These are phyloP conservation scores for Hesperophylax magnus DNA, from an alignment of 1,140 invertebrate species.

Conservation along the genomic window DNA sequence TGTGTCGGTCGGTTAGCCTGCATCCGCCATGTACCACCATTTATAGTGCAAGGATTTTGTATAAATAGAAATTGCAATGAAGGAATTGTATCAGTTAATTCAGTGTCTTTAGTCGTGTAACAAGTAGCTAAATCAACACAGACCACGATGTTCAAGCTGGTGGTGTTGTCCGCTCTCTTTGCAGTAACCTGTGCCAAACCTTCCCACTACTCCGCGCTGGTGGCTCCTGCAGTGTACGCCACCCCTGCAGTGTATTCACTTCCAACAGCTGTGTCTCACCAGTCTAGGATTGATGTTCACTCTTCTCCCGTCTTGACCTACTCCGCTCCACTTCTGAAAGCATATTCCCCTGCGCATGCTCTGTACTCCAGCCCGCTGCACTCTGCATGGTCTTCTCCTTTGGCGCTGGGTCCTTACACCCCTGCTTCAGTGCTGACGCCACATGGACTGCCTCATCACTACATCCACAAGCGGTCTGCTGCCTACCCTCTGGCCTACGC, in stretches of 20 bases:
- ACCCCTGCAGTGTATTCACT: conserved; percentile 55
- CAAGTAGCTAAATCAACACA: conserved; percentile 63
- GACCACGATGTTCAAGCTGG: conserved; percentile 71
- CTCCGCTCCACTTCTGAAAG: conserved; percentile 58
- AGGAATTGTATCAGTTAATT: conserved; percentile 43
- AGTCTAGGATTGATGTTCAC: conserved; percentile 63
- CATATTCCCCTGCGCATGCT: conserved; percentile 49
- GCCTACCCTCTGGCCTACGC: conserved; percentile 64
- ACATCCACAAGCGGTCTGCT: conserved; percentile 61
- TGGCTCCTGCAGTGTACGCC: conserved; percentile 53
- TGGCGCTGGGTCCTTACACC: conserved; percentile 58
- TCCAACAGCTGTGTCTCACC: conserved; percentile 62
- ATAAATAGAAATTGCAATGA: conserved; percentile 46
- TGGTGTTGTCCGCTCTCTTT: conserved; percentile 69
- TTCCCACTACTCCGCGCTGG: conserved; percentile 25
- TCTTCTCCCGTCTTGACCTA: conserved; percentile 58
- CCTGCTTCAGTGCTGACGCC: conserved; percentile 64
- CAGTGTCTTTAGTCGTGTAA: conserved; percentile 21
- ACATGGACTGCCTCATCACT: conserved; percentile 63
- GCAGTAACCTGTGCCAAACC: conserved; percentile 53
- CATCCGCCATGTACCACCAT: conserved; percentile 35
- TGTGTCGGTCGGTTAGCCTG: conserved; percentile 19
- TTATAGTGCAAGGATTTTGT: conserved; percentile 37
- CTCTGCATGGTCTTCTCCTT: conserved; percentile 61
- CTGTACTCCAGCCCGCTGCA: conserved; percentile 58